These are phyloP conservation scores for Scaptodrosophila lebanonensis DNA, from an alignment of 1,140 invertebrate species.

Conservation along the genomic window DNA sequence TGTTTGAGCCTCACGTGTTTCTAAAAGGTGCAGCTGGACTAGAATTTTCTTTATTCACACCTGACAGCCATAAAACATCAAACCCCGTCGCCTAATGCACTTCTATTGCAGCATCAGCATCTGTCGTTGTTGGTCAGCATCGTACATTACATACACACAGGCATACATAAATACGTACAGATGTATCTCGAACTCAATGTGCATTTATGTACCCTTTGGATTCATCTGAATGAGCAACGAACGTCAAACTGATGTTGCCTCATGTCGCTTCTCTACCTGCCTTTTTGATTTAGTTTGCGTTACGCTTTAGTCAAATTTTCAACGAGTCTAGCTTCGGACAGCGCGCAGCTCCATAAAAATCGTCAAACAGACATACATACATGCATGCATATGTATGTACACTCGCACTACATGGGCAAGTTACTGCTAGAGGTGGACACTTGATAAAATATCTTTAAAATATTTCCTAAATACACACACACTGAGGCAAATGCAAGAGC, in stretches of 20 bases:
- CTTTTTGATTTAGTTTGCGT: constrained; percentile 58
- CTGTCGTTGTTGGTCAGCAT: constrained; percentile 47
- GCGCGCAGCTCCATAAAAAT: constrained; percentile 1
- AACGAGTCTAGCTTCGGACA: constrained; percentile 4
- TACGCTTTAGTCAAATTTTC: constrained; percentile 70
- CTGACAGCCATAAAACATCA: constrained; percentile 62
- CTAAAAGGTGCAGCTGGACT: constrained; percentile 19
- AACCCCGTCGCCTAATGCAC: no score
- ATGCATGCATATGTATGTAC: constrained; percentile 14
- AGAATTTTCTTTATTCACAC: constrained; percentile 51
- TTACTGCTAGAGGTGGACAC: no score
- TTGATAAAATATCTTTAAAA: no score
- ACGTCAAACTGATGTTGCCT: constrained; percentile 4
- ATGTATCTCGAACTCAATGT: no score
- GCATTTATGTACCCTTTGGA: constrained; percentile 12
- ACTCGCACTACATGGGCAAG: constrained; percentile 7
- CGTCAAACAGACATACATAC: constrained; percentile 22
- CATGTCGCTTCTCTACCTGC: constrained; percentile 43
- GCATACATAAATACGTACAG: background rate
- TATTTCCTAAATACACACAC: no score
- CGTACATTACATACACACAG: constrained; percentile 33
- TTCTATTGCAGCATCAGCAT: no score
- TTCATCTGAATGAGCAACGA: constrained; percentile 34
- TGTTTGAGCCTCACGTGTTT: constrained; percentile 56
- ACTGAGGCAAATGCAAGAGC: no score